These are phyloP conservation scores for Noctuana brunneofusca DNA, from an alignment of 2,888 invertebrate species.

Conservation along the genomic window DNA sequence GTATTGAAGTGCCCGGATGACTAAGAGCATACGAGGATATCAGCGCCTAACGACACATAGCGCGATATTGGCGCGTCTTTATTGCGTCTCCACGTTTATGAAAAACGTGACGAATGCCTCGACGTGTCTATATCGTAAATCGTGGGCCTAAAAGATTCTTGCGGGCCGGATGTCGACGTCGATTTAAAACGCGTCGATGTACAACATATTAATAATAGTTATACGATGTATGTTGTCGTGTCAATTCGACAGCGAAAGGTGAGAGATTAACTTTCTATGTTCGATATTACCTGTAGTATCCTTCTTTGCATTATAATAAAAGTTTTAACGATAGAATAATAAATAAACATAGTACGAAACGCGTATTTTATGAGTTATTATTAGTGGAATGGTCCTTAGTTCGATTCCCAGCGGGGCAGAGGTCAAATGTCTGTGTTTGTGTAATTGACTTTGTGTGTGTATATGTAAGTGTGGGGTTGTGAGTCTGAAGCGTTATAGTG, in stretches of 20 bases:
- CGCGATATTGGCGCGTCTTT: constrained; percentile 42
- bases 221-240: neutral
- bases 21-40: constrained; percentile 23
- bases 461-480: too few species aligned
- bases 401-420: too few species aligned
- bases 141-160: constrained; percentile 11
- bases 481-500: too few species aligned
- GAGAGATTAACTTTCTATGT: neutral
- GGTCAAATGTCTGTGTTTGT: too few species aligned
- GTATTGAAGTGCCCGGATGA: constrained; percentile 15
- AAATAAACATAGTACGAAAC: too few species aligned
- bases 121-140: constrained; percentile 33
- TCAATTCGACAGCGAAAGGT: neutral
- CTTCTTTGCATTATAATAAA: too few species aligned
- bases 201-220: neutral
- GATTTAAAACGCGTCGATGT: neutral
- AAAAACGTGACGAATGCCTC: constrained; percentile 50
- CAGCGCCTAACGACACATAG: constrained; percentile 35
- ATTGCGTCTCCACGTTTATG: constrained; percentile 50
- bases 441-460: too few species aligned
- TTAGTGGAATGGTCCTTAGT: too few species aligned
- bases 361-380: too few species aligned
- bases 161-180: neutral
- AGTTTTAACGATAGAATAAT: too few species aligned
- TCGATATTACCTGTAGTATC: too few species aligned